Evolutionary conservation across 2,797 vertebrate genomes (phyloP), one percentile per base, ranked within the genome.

Genomic region (Acipenser oxyrinchus): DNA sequence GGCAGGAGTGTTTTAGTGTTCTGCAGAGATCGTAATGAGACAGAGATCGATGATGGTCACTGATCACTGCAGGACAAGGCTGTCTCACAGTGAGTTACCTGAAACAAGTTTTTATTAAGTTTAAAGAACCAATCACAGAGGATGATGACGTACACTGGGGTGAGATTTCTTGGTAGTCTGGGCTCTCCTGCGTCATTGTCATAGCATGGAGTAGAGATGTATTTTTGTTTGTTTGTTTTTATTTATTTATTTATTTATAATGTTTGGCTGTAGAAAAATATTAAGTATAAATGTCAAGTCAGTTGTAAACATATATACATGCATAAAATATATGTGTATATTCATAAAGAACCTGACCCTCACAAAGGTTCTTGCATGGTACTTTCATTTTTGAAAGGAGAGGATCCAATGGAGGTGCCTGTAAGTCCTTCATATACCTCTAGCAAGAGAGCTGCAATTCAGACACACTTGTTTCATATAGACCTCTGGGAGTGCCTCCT

Each of bases 41-140:
- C 23, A 37, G 86, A 85, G 86, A 90, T 90, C 82, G 86, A 88
- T 89, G 86, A 70, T 77, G 81, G 84, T 83, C 83, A 81, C 80
- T 84, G 79, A 82, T 86, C 82, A 37, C 23, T 37, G 23, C 23
- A 37, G 23, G 23, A 37, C 23, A 37, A 2, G 23, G 23, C 23
- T 81, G 76, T 84, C 80, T 82, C 85, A 82, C 79, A 83, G 83
- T 82, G 78, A 76, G 81, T 88, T 86, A 87, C 83, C 81, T 87
- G 81, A 87, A 87, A 86, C 88, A 83, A 78, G 83, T 55, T 10
- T 55, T n/a, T 48, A 11, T n/a, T 48, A 57, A 13, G 55, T 59
- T 64, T 61, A 37, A 84, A 83, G 90, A 91, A 58, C 23, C 12
- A 91, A 84, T 83, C 82, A 84, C 83, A 83, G 78, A 81, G 83